Evolutionary conservation across 2,113 vertebrate genomes (phyloP).

Genomic region (Oriolus oriolus): DNA sequence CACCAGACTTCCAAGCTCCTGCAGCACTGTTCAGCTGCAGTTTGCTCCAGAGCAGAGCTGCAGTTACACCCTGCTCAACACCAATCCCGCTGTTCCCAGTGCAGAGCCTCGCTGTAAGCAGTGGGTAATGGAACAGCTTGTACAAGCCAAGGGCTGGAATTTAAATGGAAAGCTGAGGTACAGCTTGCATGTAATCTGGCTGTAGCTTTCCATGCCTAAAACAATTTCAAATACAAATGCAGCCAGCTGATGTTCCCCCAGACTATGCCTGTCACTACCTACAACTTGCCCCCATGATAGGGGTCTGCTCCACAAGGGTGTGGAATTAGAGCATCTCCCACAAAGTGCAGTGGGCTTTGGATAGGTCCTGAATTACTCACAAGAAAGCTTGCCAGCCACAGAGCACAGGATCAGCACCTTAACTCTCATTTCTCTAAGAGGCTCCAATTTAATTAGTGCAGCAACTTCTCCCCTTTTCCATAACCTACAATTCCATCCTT

Average conservation of each 20-base stretch:
- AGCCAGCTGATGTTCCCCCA: background rate
- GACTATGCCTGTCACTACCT: background rate
- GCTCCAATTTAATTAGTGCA: background rate
- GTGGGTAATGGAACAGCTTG: accelerated
- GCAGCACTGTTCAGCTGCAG: background rate
- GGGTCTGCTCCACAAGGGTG: background rate
- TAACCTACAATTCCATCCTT: background rate
- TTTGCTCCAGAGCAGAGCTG: background rate
- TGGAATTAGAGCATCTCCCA: background rate
- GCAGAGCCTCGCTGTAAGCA: accelerated
- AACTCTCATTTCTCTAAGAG: background rate
- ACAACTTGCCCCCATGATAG: accelerated
- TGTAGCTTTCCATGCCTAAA: background rate
- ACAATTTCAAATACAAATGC: background rate
- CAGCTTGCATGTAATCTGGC: background rate
- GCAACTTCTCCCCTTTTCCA: background rate
- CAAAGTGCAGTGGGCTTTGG: background rate
- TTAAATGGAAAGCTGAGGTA: background rate
- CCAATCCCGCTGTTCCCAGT: accelerated
- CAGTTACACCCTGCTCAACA: background rate
- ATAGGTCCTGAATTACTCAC: background rate
- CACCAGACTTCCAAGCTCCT: background rate
- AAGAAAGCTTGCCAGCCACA: background rate
- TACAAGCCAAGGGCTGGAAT: background rate
- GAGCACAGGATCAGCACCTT: background rate